A percentile compares a stretch with the other conserved stretches of the same genome.
These are phyloP conservation scores for Amblyornis subalaris DNA, from an alignment of 2,113 vertebrate species.

Conservation along the genomic window DNA sequence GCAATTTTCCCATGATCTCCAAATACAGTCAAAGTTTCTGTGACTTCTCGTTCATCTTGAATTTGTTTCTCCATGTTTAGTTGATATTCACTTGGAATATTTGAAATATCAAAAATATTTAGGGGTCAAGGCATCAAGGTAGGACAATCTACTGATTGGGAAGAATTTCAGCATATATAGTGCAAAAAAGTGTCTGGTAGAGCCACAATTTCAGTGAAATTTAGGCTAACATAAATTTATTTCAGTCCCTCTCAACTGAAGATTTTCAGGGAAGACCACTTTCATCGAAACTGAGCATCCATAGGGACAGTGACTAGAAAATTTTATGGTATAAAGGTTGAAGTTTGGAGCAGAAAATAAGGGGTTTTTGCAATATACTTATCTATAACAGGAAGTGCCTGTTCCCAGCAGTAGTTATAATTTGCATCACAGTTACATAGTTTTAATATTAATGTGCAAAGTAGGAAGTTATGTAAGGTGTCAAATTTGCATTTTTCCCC, in stretches of 20 bases:
- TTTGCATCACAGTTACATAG: background rate
- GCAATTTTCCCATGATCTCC: background rate
- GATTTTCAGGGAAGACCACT: background rate
- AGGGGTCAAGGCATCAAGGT: background rate
- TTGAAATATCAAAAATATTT: background rate
- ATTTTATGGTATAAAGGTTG: background rate
- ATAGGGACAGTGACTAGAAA: background rate
- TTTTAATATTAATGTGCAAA: background rate
- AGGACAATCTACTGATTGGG: rapidly evolving
- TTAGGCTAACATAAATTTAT: background rate
- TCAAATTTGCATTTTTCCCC: background rate
- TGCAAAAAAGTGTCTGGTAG: background rate
- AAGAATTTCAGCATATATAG: background rate
- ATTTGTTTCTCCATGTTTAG: background rate
- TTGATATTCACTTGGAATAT: background rate
- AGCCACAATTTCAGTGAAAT: background rate
- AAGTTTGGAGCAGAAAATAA: background rate
- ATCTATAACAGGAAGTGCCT: background rate
- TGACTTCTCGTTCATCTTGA: background rate
- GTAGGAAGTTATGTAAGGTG: background rate
- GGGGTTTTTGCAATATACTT: background rate
- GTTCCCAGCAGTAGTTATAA: background rate
- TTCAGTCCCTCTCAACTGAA: background rate
- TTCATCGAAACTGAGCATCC: background rate
- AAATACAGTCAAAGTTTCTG: background rate